These are phyloP conservation scores for Apogon talboti DNA, from an alignment of 2,797 vertebrate genomes.

Conservation along the genomic window DNA sequence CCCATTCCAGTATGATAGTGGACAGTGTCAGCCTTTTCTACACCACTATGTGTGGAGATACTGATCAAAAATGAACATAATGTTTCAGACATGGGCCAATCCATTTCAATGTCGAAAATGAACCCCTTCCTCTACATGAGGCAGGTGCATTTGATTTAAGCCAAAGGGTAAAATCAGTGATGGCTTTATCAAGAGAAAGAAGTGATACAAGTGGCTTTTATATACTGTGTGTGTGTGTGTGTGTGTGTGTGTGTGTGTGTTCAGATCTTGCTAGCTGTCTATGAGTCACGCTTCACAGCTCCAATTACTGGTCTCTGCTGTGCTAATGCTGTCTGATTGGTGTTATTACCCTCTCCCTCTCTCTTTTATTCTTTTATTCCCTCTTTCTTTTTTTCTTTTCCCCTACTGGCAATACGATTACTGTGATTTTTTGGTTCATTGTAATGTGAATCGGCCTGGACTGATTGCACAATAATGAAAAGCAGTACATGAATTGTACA, in stretches of 20 bases:
- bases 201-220: too few species aligned
- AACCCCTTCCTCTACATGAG: too few species aligned
- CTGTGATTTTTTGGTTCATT: slow-evolving; percentile 38
- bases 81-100: too few species aligned
- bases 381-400: slow-evolving; percentile 4
- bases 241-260: background rate
- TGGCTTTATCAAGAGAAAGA: too few species aligned
- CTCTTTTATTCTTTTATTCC: slow-evolving; percentile 28
- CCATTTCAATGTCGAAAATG: too few species aligned
- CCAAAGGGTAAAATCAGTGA: too few species aligned
- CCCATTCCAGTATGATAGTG: too few species aligned
- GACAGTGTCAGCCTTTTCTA: too few species aligned
- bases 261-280: slow-evolving; percentile 38
- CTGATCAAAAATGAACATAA: too few species aligned
- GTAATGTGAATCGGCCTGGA: slow-evolving; percentile 11
- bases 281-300: slow-evolving; percentile 69
- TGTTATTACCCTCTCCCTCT: slow-evolving; percentile 58
- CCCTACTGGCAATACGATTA: slow-evolving; percentile 22
- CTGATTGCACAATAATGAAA: slow-evolving; percentile 4
- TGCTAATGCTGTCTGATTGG: slow-evolving; percentile 66
- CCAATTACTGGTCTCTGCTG: slow-evolving; percentile 60
- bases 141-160: too few species aligned
- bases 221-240: background rate
- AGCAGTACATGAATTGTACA: background rate
- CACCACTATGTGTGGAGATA: too few species aligned